Base-by-base conservation (phyloP, 2,888 invertebrate genomes). In the Xanthia icteritia region DNA sequence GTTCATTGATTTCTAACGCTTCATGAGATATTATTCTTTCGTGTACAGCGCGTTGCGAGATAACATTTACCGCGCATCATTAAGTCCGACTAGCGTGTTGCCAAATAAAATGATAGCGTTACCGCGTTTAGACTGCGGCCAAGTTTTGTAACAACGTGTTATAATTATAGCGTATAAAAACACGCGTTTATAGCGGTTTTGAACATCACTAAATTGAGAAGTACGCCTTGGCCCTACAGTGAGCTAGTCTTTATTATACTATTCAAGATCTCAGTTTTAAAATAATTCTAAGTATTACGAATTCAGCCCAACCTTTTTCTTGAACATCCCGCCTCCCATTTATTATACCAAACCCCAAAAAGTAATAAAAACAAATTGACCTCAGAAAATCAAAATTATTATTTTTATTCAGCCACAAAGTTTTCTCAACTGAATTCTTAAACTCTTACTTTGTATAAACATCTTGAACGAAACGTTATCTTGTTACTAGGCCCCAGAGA, bases 371-470 rank as follows among this genome's bases (percentile, higher is more conserved):
- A 61, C 42, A 73, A 83, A 73, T 60, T 83, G 65, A 83, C 67
- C 58, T 60, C 48, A 65, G 42, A 83, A 83, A 83, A 83, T 73
- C 64, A 54, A 72, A 79, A 84, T 81, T 65, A 69, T 77, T 68
- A 56, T 67, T 65, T 73, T 79, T 79, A 69, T 56, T 64, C 84
- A 42, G 42, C 80, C 80, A 6, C 81, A 73, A 81, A 84, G 42
- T 79, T 84, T 51, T 60, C 60, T 69, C 73, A 1, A 27, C 31
- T 51, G 80, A 81, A 84, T 68, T 81, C 64, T 56, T 51, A 81
- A 84, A 73, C 45, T 83, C 79, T 17, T 73, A 65, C 80, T 81
- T 83, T 63, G 68, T 84, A 79, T 54, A 84, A 83, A 73, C 80
- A 81, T 84, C 84, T 81, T 54, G 80, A 15, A 48, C 11, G 39